Evolutionary conservation across 2,113 vertebrate genomes (phyloP).

Genomic region (Thalassoma bifasciatum): DNA sequence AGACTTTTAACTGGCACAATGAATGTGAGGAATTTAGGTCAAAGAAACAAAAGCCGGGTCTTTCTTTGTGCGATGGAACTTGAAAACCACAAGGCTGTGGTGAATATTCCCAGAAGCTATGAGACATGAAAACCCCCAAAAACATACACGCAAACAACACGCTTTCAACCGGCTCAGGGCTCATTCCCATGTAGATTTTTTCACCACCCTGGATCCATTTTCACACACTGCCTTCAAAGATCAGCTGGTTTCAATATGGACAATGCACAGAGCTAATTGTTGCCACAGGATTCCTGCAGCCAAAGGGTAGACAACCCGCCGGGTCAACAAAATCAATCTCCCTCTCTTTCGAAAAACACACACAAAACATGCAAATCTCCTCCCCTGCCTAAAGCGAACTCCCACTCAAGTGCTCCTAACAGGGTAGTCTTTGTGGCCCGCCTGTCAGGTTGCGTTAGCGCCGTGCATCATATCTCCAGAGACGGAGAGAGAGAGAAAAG

Average conservation of each 20-base stretch:
- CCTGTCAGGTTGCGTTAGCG: conserved; percentile 85
- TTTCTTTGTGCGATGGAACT: conserved; percentile 38
- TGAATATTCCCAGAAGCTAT: conserved; percentile 68
- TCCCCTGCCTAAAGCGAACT: conserved; percentile 54
- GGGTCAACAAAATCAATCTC: conserved; percentile 52
- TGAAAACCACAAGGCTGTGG: conserved; percentile 68
- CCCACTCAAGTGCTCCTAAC: conserved; percentile 52
- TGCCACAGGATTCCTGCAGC: conserved; percentile 35
- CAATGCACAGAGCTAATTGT: conserved; percentile 52
- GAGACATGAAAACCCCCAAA: conserved; percentile 48
- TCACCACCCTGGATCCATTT: conserved; percentile 33
- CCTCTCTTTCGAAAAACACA: conserved; percentile 21
- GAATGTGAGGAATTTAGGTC: conserved; percentile 81
- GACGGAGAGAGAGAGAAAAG: conserved; percentile 47
- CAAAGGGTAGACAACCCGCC: conserved; percentile 14
- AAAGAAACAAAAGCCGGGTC: conserved; percentile 75
- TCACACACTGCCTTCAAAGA: conserved; percentile 35
- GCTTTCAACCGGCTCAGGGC: neutral
- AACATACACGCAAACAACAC: conserved; percentile 30
- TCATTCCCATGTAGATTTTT: neutral
- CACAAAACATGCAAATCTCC: conserved; percentile 67
- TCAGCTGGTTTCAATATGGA: conserved; percentile 33
- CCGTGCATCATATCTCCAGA: conserved; percentile 77
- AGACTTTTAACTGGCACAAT: conserved; percentile 67
- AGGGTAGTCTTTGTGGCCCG: conserved; percentile 82